Base-by-base conservation (phyloP, 2,797 vertebrate genomes). In the Crypturellus tataupa region DNA sequence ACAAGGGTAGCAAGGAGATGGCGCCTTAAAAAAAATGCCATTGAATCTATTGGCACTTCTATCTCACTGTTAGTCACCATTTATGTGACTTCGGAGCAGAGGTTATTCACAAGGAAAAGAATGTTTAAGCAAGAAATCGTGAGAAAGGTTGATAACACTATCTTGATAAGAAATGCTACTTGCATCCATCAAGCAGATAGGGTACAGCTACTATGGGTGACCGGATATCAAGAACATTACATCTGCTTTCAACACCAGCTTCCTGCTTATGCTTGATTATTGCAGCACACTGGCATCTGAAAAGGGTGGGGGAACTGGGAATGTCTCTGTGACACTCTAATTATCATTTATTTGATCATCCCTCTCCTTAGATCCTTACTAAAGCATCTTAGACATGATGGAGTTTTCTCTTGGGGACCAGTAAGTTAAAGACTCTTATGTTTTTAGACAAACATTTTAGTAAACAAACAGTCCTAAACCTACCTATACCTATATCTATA, bases 341-440 rank as follows among this genome's bases (percentile, higher is more conserved):
- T 95, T 93, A 90, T 58, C 21, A 83, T 85, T 84, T 88, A 77
- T 89, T 91, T 87, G 67, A 55, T 84, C 4, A 2, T 69, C 33
- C 25, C 31, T 86, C 0, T 0, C 59, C 47, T 62, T 79, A 73
- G 35, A 86, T 76, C 72, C 49, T 78, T 68, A 82, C 80, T 94
- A 93, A 93, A 92, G 40, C 1, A 0, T 70, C 96, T 84, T 39
- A 92, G 69, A 85, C 12, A 6, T 10, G 68, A 89, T 55, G 80
- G 24, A 81, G 64, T 87, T 97, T 97, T 95, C 83, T 94, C 79
- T 80, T 56, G 80, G 53, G 76, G 86, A 84, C 68, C 76, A 78
- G 89, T 91, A 82, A 81, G 83, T 84, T 80, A 95, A 85, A 59
- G n/a, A 87, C 58, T 20, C 40, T 29, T 37, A 58, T 12, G 53